Percentiles rank a stretch among this genome's conserved stretches.
phyloP scores from a whole-genome alignment of 2,113 vertebrate genomes.

The Ailuropoda melanoleuca region DNA sequence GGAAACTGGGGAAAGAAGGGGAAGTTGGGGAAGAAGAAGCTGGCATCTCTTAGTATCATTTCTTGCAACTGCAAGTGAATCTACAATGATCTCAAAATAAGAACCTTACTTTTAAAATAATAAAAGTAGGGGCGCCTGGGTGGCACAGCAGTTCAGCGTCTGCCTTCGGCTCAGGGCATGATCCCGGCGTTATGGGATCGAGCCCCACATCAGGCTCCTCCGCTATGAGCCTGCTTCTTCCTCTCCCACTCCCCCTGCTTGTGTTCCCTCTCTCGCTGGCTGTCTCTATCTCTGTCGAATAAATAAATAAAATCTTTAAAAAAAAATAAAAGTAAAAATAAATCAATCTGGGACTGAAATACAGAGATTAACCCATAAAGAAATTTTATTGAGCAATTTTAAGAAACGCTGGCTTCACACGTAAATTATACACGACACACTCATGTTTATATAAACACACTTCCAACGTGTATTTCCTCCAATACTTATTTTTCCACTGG shows the following conservation, averaged over 20 bases:
- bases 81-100: not conserved
- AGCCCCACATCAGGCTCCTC: too few relatives aligned
- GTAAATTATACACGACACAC: not conserved
- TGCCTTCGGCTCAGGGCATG: too few relatives aligned
- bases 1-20: not conserved
- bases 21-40: not conserved
- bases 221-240: too few relatives aligned
- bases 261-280: too few relatives aligned
- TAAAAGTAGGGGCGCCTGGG: too few relatives aligned
- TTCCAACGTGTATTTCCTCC: not conserved
- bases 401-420: not conserved
- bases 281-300: too few relatives aligned
- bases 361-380: not conserved
- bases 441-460: not conserved
- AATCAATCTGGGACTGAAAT: conserved; percentile 4
- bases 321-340: not conserved
- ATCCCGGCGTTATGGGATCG: too few relatives aligned
- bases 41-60: not conserved
- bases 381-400: conserved; percentile 29
- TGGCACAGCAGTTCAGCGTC: too few relatives aligned
- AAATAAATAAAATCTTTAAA: not conserved
- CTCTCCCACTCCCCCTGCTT: too few relatives aligned
- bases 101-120: conserved; percentile 28
- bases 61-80: not conserved
- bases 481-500: not conserved